A percentile compares a stretch with the other conserved stretches of the same genome.
These are phyloP conservation scores for Micromesistius poutassou DNA, from an alignment of 2,797 vertebrate genomes.

Conservation along the genomic window DNA sequence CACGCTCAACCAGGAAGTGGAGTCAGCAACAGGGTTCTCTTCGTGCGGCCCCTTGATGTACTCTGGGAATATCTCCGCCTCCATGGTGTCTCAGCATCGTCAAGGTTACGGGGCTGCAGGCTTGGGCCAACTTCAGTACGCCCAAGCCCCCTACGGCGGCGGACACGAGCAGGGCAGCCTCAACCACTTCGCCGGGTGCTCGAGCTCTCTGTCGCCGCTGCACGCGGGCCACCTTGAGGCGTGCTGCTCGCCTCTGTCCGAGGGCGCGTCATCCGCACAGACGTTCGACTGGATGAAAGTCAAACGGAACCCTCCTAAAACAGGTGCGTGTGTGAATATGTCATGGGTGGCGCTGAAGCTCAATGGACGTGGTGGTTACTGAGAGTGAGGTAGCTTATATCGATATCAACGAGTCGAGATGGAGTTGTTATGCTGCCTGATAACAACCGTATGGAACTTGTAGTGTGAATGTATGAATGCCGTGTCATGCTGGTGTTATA, in stretches of 20 bases:
- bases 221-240: slow-evolving; percentile 83
- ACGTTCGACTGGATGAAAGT: slow-evolving; percentile 99
- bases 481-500: no score
- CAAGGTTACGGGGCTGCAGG: slow-evolving; percentile 80
- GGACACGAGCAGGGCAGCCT: slow-evolving; percentile 84
- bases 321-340: slow-evolving; percentile 65
- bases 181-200: slow-evolving; percentile 77
- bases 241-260: slow-evolving; percentile 84
- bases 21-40: slow-evolving; percentile 81
- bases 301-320: slow-evolving; percentile 96
- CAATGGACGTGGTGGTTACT: background rate
- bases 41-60: slow-evolving; percentile 88
- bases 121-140: slow-evolving; percentile 83
- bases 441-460: background rate
- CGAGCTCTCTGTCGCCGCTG: slow-evolving; percentile 84
- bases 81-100: slow-evolving; percentile 82
- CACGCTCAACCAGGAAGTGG: slow-evolving; percentile 87
- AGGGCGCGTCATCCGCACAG: slow-evolving; percentile 83
- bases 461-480: no score
- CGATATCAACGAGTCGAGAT: background rate
- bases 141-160: slow-evolving; percentile 83
- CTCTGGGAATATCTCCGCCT: slow-evolving; percentile 87
- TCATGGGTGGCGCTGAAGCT: background rate
- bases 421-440: background rate
- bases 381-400: background rate